Evolutionary conservation across 1,140 invertebrate species (phyloP).

Genomic region (Heliothis virescens): DNA sequence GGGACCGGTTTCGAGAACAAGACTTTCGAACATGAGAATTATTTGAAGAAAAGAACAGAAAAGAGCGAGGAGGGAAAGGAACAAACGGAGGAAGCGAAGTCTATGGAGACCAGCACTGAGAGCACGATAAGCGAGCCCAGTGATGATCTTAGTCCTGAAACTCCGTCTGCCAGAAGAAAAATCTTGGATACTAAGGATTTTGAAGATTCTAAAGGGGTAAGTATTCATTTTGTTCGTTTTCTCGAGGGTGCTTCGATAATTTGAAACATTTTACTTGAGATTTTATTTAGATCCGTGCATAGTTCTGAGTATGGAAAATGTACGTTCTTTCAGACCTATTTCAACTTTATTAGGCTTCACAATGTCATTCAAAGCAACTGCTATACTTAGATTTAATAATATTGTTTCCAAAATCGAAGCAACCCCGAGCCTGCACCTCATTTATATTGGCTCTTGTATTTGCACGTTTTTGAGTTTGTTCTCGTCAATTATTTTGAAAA

Average conservation of each 20-base stretch:
- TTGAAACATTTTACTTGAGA: background rate
- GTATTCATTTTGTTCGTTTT: constrained; percentile 59
- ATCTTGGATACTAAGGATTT: constrained; percentile 73
- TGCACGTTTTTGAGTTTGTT: constrained; percentile 28
- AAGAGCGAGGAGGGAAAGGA: constrained; percentile 66
- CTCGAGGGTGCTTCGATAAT: constrained; percentile 15
- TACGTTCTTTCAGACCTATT: background rate
- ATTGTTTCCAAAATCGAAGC: constrained; percentile 15
- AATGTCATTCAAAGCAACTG: too few species aligned
- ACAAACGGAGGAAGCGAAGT: constrained; percentile 70
- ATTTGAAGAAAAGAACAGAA: constrained; percentile 78
- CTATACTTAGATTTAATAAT: background rate
- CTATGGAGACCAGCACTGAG: constrained; percentile 82
- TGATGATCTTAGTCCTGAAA: constrained; percentile 79
- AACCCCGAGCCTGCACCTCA: constrained; percentile 21
- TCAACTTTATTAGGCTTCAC: too few species aligned
- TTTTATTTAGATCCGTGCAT: background rate
- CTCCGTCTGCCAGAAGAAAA: constrained; percentile 72
- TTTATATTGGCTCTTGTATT: constrained; percentile 42
- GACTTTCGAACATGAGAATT: constrained; percentile 85
- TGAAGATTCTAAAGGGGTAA: constrained; percentile 80
- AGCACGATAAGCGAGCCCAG: constrained; percentile 78
- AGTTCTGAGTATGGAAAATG: background rate
- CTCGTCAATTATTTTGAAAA: background rate
- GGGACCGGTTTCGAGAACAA: constrained; percentile 85